Evolutionary conservation across 2,888 invertebrate species (phyloP).

Genomic region (Drepana falcataria): DNA sequence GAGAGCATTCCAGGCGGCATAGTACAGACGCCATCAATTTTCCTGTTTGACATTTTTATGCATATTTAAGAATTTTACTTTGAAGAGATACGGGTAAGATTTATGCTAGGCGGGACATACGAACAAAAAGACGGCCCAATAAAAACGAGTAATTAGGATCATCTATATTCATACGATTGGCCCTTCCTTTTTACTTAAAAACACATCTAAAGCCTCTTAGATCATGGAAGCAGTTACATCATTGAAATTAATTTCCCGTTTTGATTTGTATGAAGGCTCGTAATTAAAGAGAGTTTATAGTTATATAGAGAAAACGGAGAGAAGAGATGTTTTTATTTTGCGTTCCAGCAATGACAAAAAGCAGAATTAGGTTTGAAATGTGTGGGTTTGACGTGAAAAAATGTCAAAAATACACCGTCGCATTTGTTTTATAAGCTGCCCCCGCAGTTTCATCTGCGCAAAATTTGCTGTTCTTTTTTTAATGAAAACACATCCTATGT

Average conservation of each 20-base stretch:
- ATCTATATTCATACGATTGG: background rate
- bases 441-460: no score
- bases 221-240: background rate
- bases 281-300: no score
- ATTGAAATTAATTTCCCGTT: background rate
- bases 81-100: slow-evolving; percentile 63
- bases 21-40: slow-evolving; percentile 59
- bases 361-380: no score
- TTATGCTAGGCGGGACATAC: slow-evolving; percentile 50
- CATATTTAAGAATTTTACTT: slow-evolving; percentile 73
- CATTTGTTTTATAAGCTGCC: no score
- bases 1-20: slow-evolving; percentile 50
- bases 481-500: no score
- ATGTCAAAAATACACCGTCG: no score
- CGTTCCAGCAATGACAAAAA: no score
- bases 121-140: slow-evolving; percentile 22
- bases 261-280: background rate
- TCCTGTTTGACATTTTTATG: slow-evolving; percentile 71
- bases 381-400: no score
- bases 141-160: slow-evolving; percentile 12
- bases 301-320: no score
- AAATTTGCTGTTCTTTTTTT: no score
- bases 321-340: no score
- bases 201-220: background rate
- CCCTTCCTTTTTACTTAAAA: slow-evolving; percentile 2